A percentile compares a stretch with the other conserved stretches of the same genome.
Conservation (phyloP, 1,140 invertebrate species). For the Mamestra configurata region DNA sequence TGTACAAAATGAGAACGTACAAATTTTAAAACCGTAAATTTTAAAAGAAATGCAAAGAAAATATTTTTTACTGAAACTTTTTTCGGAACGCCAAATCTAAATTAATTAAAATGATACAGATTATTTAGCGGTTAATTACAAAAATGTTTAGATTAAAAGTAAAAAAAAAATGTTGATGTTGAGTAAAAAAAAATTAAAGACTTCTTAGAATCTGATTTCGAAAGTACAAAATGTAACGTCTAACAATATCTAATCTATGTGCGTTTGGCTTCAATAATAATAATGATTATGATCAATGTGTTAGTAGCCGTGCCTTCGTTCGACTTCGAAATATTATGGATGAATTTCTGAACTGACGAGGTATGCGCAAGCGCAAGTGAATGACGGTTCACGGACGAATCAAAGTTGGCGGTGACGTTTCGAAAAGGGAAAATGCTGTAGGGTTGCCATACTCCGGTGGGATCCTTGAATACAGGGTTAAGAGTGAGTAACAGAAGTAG, state of each 20-base stretch:
- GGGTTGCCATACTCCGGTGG: slow-evolving; percentile 57
- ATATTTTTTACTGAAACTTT: slow-evolving; percentile 87
- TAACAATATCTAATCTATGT: slow-evolving; percentile 85
- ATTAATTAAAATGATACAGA: slow-evolving; percentile 80
- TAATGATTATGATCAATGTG: slow-evolving; percentile 77
- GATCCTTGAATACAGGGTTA: slow-evolving; percentile 71
- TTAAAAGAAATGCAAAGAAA: slow-evolving; percentile 80
- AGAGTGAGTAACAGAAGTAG: slow-evolving; percentile 59
- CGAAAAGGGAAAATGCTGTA: slow-evolving; percentile 56
- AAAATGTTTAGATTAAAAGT: slow-evolving; percentile 76
- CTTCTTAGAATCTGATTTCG: slow-evolving; percentile 86
- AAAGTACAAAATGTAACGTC: slow-evolving; percentile 86
- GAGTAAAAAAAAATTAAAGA: slow-evolving; percentile 81
- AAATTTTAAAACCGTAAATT: slow-evolving; percentile 87
- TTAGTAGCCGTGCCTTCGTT: slow-evolving; percentile 87
- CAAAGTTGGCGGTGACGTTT: slow-evolving; percentile 55
- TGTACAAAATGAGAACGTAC: slow-evolving; percentile 86
- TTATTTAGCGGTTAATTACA: slow-evolving; percentile 85
- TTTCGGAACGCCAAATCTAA: slow-evolving; percentile 87
- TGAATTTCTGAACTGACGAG: slow-evolving; percentile 68
- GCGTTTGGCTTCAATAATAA: slow-evolving; percentile 82
- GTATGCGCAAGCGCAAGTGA: slow-evolving; percentile 52
- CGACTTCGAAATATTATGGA: slow-evolving; percentile 75
- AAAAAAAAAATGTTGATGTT: slow-evolving; percentile 84
- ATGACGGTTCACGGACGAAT: slow-evolving; percentile 55